Evolutionary conservation across 2,888 invertebrate genomes (phyloP), one percentile per base, ranked within the genome.

Genomic region (Caenorhabditis sinica): DNA sequence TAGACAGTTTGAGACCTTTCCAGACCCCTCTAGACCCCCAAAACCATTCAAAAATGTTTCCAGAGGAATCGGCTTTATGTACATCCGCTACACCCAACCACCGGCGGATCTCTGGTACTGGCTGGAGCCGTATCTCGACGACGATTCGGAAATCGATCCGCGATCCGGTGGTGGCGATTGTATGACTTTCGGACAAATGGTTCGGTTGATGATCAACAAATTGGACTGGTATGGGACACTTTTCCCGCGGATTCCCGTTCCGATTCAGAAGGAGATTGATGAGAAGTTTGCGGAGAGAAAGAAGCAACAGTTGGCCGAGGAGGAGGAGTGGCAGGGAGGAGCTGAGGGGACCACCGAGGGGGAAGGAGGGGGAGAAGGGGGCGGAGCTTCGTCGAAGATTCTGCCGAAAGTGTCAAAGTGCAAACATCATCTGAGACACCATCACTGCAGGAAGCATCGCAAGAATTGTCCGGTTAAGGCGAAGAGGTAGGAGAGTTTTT

Each of bases 181-280:
- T 76, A 96, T 97, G 95, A 96, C 96, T 28, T 96, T 99, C 79
- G 99, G 99, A 0, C 96, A 96, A 63, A 75, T 92, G 68, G 86
- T 90, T 11, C 82, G 90, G 15, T 82, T 88, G 65, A 90, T 92
- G 89, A 83, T 92, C 20, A 91, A 90, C 17, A 91, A 98, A 93
- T 94, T 99, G 80, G 99, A 99, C 93, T 99, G 99, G 98, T 99
- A 97, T 94, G 96, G 97, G 56, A 99, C 99, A 0, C 94, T 99
- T 23, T 99, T 99, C 93, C 99, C 99, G 0, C 95, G 99, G 89
- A 98, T 99, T 93, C 99, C 99, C 0, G 98, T 99, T 82, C 98
- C 98, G 30, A 97, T 98, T 91, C 87, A 92, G 88, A 92, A 92
- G 66, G 90, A 91, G 2, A 91, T 92, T 68, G 92, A 92, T 56